phyloP scores from a whole-genome alignment of 1,140 invertebrate genomes.

The Aphis craccivora region DNA sequence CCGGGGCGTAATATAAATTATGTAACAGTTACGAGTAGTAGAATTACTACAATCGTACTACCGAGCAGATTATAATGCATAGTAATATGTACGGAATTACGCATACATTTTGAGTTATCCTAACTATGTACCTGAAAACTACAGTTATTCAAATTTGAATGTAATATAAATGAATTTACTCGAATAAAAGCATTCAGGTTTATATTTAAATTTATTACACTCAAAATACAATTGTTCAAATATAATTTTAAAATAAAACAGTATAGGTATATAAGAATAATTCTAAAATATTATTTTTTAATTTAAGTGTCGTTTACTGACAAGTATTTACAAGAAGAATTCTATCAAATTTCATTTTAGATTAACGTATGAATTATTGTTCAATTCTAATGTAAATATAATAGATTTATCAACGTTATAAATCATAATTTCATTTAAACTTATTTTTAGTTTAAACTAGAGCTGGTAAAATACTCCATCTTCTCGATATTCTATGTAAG shows the following conservation, averaged over 20 bases:
- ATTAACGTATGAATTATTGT: background rate
- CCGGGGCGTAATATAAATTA: no score
- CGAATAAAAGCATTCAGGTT: background rate
- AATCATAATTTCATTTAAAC: background rate
- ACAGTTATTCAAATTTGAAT: background rate
- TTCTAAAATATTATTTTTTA: background rate
- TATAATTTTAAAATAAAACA: background rate
- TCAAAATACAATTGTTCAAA: background rate
- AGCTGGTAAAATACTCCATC: background rate
- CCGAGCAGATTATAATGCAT: no score
- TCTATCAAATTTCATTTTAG: background rate
- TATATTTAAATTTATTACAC: background rate
- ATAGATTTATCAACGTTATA: background rate
- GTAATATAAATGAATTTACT: background rate
- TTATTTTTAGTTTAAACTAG: background rate
- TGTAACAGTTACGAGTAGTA: no score
- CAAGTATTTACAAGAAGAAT: background rate
- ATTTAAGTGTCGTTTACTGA: background rate
- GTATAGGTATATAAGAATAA: background rate
- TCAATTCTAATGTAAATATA: no score
- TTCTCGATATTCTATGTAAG: background rate
- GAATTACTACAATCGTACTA: no score
- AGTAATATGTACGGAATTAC: no score
- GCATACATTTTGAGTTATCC: background rate
- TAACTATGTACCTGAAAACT: background rate